phyloP scores from a whole-genome alignment of 2,797 vertebrate species.

The Muscicapa striata region DNA sequence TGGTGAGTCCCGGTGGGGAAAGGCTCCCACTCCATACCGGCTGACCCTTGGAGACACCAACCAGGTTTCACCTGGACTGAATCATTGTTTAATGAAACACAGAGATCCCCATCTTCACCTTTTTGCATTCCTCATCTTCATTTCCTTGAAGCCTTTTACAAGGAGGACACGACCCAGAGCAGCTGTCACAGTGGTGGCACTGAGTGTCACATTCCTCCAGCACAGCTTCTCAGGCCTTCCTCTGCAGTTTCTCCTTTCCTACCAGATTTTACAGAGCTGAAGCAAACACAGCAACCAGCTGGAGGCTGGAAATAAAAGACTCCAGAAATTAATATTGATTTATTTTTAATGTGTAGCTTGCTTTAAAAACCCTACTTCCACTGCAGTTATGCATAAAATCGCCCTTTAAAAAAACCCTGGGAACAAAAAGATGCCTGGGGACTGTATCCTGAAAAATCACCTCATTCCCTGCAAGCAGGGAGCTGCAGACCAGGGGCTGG shows the following conservation, averaged over 20 bases:
- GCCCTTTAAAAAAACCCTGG: background rate
- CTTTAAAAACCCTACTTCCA: background rate
- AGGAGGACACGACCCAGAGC: background rate
- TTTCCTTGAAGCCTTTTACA: background rate
- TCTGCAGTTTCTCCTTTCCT: background rate
- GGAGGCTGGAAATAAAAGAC: background rate
- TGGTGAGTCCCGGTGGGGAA: background rate
- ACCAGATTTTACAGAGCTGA: background rate
- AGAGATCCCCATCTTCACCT: background rate
- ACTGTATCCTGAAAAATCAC: no score
- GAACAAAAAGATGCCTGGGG: background rate
- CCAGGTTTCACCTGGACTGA: background rate
- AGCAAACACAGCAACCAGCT: background rate
- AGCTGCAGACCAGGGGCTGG: background rate
- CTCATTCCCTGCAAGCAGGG: background rate
- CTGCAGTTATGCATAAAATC: background rate
- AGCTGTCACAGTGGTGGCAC: background rate
- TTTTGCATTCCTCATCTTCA: background rate
- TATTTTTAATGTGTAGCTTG: background rate
- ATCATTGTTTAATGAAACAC: background rate
- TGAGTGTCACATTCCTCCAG: background rate
- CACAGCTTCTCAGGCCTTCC: background rate
- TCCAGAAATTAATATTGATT: background rate
- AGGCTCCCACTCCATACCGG: accelerated
- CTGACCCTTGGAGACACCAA: background rate